These are phyloP conservation scores for Lanius ludovicianus DNA, from an alignment of 2,113 vertebrate species.

Conservation along the genomic window DNA sequence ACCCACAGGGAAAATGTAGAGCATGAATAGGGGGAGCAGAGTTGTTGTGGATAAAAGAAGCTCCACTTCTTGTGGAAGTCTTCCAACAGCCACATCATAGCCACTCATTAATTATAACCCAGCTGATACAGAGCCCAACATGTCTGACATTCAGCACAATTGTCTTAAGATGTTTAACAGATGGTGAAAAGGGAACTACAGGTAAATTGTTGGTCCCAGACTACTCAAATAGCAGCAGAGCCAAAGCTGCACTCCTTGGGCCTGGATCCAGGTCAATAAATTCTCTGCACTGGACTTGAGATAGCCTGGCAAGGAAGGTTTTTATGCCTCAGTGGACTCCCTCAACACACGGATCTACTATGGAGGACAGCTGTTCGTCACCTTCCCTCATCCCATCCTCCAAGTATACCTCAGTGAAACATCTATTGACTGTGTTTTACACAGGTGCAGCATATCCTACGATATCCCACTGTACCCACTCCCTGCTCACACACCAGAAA, in stretches of 20 bases:
- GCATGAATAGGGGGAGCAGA: neutral
- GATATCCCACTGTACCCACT: neutral
- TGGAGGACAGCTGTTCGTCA: neutral
- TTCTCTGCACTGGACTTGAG: neutral
- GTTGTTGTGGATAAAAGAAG: slow-evolving; percentile 16
- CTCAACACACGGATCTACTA: neutral
- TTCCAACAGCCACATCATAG: slow-evolving; percentile 46
- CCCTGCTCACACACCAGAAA: neutral
- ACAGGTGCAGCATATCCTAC: neutral
- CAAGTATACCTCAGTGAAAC: neutral
- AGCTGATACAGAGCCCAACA: slow-evolving; percentile 13
- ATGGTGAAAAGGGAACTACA: slow-evolving; percentile 44
- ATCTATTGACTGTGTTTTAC: neutral
- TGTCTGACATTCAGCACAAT: neutral
- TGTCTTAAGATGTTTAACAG: slow-evolving; percentile 54
- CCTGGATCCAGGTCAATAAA: slow-evolving; percentile 35
- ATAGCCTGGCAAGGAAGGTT: neutral
- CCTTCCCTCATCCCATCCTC: neutral
- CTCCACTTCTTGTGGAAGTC: slow-evolving; percentile 24
- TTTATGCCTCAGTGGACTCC: neutral
- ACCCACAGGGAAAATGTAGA: neutral
- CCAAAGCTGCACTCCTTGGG: slow-evolving; percentile 14
- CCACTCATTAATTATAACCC: slow-evolving; percentile 42
- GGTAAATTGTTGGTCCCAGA: slow-evolving; percentile 51
- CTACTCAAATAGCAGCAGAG: slow-evolving; percentile 31